These are phyloP conservation scores for Icerya purchasi DNA, from an alignment of 2,888 invertebrate species.

Conservation along the genomic window DNA sequence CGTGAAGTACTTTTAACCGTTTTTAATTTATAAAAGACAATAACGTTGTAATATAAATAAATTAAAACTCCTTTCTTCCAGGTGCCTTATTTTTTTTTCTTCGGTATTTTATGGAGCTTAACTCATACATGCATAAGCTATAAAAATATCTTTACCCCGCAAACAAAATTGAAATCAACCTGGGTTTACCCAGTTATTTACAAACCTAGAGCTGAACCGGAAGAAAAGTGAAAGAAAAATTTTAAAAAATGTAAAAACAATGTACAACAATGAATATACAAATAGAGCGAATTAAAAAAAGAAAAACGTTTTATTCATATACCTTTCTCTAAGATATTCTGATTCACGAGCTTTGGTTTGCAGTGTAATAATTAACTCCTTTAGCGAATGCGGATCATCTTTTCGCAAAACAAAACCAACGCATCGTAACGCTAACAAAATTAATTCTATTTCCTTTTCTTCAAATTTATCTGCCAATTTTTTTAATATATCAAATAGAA, in stretches of 20 bases:
- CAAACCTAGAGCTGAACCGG: too few species aligned
- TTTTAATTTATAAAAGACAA: too few species aligned
- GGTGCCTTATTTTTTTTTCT: too few species aligned
- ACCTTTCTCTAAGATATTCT: conserved; percentile 28
- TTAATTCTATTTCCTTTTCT: conserved; percentile 68
- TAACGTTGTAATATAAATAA: too few species aligned
- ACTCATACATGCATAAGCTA: too few species aligned
- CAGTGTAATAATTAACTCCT: conserved; percentile 44
- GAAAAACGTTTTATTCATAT: conserved; percentile 4
- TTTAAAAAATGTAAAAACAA: neutral
- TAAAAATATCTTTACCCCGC: too few species aligned
- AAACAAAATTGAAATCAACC: too few species aligned
- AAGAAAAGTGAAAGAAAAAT: too few species aligned
- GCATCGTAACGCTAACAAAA: conserved; percentile 49
- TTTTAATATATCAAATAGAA: conserved; percentile 59
- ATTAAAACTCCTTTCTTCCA: too few species aligned
- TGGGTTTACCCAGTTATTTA: too few species aligned
- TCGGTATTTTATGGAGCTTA: too few species aligned
- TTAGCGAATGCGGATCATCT: conserved; percentile 61
- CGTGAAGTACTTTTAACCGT: too few species aligned
- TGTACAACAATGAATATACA: neutral
- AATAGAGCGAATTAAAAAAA: neutral
- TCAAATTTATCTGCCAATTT: conserved; percentile 38
- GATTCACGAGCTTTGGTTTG: conserved; percentile 35
- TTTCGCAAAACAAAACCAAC: conserved; percentile 70